A percentile compares a stretch with the other conserved stretches of the same genome.
Evolutionary conservation across 2,888 invertebrate genomes (phyloP).

Genomic region (Idaea biselata): DNA sequence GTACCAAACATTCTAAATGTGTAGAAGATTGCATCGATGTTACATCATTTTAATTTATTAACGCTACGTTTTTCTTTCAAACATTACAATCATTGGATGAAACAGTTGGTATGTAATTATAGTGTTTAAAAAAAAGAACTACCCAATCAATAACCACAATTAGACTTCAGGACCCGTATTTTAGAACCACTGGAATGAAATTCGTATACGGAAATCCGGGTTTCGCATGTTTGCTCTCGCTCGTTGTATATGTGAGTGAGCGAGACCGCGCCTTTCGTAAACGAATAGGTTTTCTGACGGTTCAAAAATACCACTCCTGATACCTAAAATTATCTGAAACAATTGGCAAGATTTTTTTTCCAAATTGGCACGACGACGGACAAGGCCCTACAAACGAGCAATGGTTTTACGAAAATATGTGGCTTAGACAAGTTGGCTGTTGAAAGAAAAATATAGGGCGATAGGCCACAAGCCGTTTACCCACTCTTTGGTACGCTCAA

Average conservation of each 20-base stretch:
- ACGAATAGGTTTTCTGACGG: no score
- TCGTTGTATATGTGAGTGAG: no score
- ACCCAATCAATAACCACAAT: neutral
- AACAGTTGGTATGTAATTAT: constrained; percentile 73
- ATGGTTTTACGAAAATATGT: neutral
- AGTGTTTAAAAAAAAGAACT: neutral
- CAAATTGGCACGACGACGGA: constrained; percentile 17
- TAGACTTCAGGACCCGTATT: no score
- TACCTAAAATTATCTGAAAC: neutral
- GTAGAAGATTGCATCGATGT: constrained; percentile 1
- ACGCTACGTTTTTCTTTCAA: constrained; percentile 66
- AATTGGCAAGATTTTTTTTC: constrained; percentile 11
- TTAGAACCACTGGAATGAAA: no score
- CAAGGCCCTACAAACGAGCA: neutral
- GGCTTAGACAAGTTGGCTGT: no score
- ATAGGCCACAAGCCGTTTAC: no score
- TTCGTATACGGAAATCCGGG: no score
- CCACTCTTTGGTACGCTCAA: no score
- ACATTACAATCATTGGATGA: constrained; percentile 66
- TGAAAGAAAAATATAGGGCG: no score
- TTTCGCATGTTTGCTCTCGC: no score
- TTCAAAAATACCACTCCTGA: no score
- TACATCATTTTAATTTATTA: constrained; percentile 43
- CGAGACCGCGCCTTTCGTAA: no score
- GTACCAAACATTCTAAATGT: neutral